Evolutionary conservation across 1,140 invertebrate genomes (phyloP), one percentile per base, ranked within the genome.

Genomic region (Cylas formicarius): DNA sequence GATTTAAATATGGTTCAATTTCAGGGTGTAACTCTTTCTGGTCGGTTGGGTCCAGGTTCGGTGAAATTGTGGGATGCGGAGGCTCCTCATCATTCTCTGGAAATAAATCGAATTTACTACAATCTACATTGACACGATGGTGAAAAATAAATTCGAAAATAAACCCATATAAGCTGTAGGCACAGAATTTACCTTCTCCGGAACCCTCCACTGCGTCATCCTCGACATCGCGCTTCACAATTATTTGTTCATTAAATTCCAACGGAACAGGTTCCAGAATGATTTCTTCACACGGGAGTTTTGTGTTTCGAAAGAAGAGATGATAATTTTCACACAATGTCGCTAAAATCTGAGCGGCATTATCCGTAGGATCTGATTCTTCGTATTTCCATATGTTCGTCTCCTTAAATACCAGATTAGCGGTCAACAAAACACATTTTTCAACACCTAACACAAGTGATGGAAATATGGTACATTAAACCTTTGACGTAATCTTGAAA

Each of bases 271-370:
- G 22, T 5, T 6, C 18, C 5, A 52, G 23, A 40, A 27, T 21
- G 2, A 48, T 22, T 6, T 36, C 26, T 9, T 17, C 11, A 29
- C 50, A 52, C n/a, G 44, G 40, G 7, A 52, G 34, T 26, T 19
- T 8, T 21, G 39, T 14, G 19, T 36, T 18, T 10, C 29, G 20
- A 1, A 39, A 16, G 4, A 23, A 24, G 4, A 52, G 27, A 24
- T 52, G 22, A 36, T 44, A 44, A 10, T 48, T 34, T 24, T 43
- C 36, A 19, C 50, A 52, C 23, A 52, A 9, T 2, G 22, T 21
- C 7, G n/a, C n/a, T 6, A 50, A 13, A 4, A 31, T 3, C 24
- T 11, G 3, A 18, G 39, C 23, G 6, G 2, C 38, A 20, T 29
- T 14, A 10, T 6, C 2, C 3, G 26, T 11, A 2, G 18, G 16